These are phyloP conservation scores for Druceiella hillmani DNA, from an alignment of 2,888 invertebrate species.

Conservation along the genomic window DNA sequence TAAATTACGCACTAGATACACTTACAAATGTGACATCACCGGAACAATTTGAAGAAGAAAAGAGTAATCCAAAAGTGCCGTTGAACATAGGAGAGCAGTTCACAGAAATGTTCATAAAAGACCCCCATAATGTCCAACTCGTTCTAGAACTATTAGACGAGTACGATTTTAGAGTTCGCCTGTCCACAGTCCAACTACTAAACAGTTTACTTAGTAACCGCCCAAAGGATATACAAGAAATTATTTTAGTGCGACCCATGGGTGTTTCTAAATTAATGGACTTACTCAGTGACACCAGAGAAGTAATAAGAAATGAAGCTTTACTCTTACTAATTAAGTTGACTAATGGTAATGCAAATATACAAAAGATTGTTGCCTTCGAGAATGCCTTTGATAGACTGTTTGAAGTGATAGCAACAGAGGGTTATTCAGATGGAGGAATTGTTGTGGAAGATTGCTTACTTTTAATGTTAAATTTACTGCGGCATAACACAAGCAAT, in stretches of 20 bases:
- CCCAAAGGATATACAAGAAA: constrained; percentile 82
- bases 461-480: constrained; percentile 83
- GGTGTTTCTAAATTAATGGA: constrained; percentile 98
- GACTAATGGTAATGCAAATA: constrained; percentile 90
- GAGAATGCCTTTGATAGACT: constrained; percentile 97
- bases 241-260: constrained; percentile 87
- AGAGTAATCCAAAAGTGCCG: constrained; percentile 56
- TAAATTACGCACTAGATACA: constrained; percentile 87
- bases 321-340: constrained; percentile 85
- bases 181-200: constrained; percentile 84
- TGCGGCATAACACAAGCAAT: constrained; percentile 94
- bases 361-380: constrained; percentile 98
- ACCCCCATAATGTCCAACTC: constrained; percentile 74
- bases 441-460: constrained; percentile 98
- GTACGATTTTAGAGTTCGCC: constrained; percentile 89
- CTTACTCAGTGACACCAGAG: constrained; percentile 85
- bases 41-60: constrained; percentile 77
- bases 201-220: constrained; percentile 83
- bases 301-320: constrained; percentile 94
- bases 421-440: constrained; percentile 91
- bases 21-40: constrained; percentile 85
- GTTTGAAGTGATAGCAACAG: constrained; percentile 87
- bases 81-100: constrained; percentile 86
- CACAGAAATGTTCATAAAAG: constrained; percentile 95
- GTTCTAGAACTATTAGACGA: constrained; percentile 85